Evolutionary conservation across 2,113 vertebrate genomes (phyloP).

Genomic region (Boleophthalmus pectinirostris): DNA sequence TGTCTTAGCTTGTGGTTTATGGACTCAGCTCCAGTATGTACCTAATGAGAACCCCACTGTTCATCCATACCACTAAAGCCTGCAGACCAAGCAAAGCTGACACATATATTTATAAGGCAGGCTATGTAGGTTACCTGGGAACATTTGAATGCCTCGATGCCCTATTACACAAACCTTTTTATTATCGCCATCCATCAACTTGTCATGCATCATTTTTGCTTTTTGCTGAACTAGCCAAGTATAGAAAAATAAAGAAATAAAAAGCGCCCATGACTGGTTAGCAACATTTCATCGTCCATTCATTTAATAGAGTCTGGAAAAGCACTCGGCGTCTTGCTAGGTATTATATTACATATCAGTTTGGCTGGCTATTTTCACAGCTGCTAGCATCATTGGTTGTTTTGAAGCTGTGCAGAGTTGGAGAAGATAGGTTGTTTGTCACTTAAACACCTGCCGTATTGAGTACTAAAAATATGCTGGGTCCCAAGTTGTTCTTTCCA

Average conservation of each 20-base stretch:
- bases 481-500: conserved; percentile 34
- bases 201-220: conserved; percentile 30
- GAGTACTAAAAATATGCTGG: conserved; percentile 25
- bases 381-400: conserved; percentile 12
- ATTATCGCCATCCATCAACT: conserved; percentile 66
- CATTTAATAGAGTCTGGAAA: conserved; percentile 3
- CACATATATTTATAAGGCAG: conserved; percentile 34
- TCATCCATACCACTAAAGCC: conserved; percentile 25
- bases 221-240: conserved; percentile 12
- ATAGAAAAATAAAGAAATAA: conserved; percentile 13
- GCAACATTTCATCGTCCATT: conserved; percentile 8
- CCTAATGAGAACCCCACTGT: neutral
- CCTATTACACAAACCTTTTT: conserved; percentile 48
- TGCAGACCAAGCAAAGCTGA: conserved; percentile 44
- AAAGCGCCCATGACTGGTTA: conserved; percentile 2
- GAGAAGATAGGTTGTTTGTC: conserved; percentile 27
- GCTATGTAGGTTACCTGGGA: conserved; percentile 38
- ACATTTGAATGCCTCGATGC: conserved; percentile 43
- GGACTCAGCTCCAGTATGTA: neutral
- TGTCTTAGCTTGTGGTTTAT: neutral
- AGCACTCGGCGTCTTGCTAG: neutral
- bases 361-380: neutral
- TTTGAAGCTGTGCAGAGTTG: conserved; percentile 7
- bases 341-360: neutral
- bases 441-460: conserved; percentile 37